These are phyloP conservation scores for Arrhopalites spinosus DNA, from an alignment of 2,888 invertebrate species.

Conservation along the genomic window DNA sequence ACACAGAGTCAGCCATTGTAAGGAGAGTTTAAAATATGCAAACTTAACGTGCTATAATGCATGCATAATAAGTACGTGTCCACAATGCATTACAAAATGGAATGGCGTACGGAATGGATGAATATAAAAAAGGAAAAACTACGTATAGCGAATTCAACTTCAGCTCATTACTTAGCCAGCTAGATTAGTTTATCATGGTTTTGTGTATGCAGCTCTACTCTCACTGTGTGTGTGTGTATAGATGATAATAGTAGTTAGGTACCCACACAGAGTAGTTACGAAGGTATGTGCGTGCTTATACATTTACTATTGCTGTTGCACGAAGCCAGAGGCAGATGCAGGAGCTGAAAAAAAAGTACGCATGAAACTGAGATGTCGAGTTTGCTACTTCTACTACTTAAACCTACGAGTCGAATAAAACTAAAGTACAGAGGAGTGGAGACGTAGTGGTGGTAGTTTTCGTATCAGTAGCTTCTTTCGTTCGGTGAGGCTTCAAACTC, in stretches of 20 bases:
- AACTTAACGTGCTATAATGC: too few species aligned
- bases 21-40: too few species aligned
- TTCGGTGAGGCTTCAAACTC: background rate
- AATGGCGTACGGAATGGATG: background rate
- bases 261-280: background rate
- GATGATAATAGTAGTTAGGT: slow-evolving; percentile 22
- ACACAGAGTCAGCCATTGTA: too few species aligned
- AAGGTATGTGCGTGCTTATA: slow-evolving; percentile 8
- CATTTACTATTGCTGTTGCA: background rate
- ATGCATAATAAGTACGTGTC: background rate
- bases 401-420: too few species aligned
- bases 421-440: too few species aligned
- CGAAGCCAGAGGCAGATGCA: slow-evolving; percentile 8
- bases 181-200: slow-evolving; percentile 25
- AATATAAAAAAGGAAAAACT: background rate
- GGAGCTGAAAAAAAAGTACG: background rate
- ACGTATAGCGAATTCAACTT: slow-evolving; percentile 29
- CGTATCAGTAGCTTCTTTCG: background rate
- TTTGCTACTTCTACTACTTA: too few species aligned
- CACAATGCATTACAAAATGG: slow-evolving; percentile 2
- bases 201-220: slow-evolving; percentile 7
- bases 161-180: slow-evolving; percentile 32
- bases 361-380: too few species aligned
- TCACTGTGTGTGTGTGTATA: too few species aligned
- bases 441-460: background rate